These are phyloP conservation scores for Nomada hirtipes DNA, from an alignment of 2,888 invertebrate species.

Conservation along the genomic window DNA sequence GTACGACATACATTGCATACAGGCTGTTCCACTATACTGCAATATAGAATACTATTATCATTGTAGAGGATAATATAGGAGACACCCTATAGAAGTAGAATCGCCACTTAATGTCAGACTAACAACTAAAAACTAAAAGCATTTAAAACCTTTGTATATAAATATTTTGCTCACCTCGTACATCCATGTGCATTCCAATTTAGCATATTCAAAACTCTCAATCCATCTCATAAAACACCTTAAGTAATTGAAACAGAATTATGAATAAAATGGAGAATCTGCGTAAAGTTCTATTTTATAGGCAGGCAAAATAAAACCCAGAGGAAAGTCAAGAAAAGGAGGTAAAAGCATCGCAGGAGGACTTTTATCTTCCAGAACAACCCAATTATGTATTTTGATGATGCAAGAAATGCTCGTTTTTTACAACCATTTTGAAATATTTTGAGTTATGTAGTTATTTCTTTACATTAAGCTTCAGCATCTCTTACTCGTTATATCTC, in stretches of 20 bases:
- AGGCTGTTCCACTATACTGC: no score
- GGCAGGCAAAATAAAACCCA: neutral
- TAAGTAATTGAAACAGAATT: neutral
- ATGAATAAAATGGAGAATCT: neutral
- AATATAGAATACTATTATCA: no score
- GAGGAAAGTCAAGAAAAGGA: no score
- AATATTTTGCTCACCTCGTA: no score
- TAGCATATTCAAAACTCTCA: no score
- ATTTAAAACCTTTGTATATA: no score
- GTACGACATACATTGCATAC: no score
- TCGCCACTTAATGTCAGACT: no score
- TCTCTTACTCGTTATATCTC: neutral
- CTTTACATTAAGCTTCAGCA: neutral
- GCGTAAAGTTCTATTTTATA: neutral
- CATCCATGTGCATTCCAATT: no score
- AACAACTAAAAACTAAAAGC: no score
- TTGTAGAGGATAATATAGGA: no score
- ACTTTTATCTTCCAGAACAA: neutral
- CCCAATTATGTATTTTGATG: constrained; percentile 12
- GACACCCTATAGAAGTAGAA: no score
- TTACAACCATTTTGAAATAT: constrained; percentile 13
- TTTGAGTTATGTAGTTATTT: neutral
- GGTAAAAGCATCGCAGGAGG: neutral
- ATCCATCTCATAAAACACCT: neutral
- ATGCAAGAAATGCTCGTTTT: constrained; percentile 5